A percentile compares a stretch with the other conserved stretches of the same genome.
phyloP scores from a whole-genome alignment of 53 echinoderm and acorn worm species.

The Hippasteria phrygiana region DNA sequence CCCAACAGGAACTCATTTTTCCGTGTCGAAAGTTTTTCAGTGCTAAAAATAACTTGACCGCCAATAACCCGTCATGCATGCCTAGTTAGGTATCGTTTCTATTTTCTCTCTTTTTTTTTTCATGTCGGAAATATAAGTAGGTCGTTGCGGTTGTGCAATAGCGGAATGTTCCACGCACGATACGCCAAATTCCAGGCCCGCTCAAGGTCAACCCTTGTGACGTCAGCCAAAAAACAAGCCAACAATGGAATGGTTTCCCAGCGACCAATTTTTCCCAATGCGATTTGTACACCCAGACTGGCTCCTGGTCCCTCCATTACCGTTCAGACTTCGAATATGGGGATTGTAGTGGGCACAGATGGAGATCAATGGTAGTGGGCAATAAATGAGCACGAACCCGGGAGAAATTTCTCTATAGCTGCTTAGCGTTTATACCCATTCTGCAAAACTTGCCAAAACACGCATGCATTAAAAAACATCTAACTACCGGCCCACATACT shows the following conservation, averaged over 20 bases:
- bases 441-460: too few relatives aligned
- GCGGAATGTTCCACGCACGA: constrained; percentile 2
- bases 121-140: neutral
- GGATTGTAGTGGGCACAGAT: too few relatives aligned
- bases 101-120: neutral
- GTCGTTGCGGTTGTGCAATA: constrained; percentile 7
- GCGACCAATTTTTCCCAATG: neutral
- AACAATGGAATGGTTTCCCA: constrained; percentile 11
- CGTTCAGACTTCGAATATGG: too few relatives aligned
- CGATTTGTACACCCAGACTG: too few relatives aligned
- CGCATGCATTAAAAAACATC: too few relatives aligned
- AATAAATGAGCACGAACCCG: too few relatives aligned
- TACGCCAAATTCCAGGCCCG: neutral
- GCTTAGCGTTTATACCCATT: too few relatives aligned
- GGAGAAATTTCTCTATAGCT: too few relatives aligned
- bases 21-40: constrained; percentile 14
- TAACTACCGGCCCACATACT: too few relatives aligned
- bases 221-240: constrained; percentile 2
- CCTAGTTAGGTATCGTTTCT: neutral
- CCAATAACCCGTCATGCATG: constrained; percentile 7
- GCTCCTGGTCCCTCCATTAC: too few relatives aligned
- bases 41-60: constrained; percentile 33
- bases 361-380: too few relatives aligned
- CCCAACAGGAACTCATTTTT: neutral
- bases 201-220: constrained; percentile 3